Base-by-base conservation (phyloP, 2,113 vertebrate species). In the Percina caprodes region DNA sequence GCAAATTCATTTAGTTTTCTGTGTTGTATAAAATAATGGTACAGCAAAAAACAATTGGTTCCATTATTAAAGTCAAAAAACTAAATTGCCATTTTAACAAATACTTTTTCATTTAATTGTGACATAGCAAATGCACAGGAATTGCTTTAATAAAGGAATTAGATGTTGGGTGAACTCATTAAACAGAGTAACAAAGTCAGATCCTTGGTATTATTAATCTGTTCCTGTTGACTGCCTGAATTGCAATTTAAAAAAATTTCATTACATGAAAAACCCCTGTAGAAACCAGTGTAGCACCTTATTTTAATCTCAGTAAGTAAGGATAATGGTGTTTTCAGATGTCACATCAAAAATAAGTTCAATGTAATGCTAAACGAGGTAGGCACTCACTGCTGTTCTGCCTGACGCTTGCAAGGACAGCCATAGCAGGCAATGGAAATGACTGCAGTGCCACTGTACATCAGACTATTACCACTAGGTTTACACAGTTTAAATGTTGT, bases 151-250 rank as follows among this genome's bases (percentile, higher is more conserved):
- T 8, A 0, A 39, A 9, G 35, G 35, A 9, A 39, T 39, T 39
- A 39, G 35, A 39, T 9, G 39, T 39, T 39, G 39, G 48, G 6
- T 66, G 16, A 52, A 19, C 39, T 10, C 10, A 24, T 56, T 18
- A 46, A 35, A 68, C 21, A n/a, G 30, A 79, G 15, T 12, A 13
- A 61, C 48, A 7, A 58, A 56, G 49, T 69, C 35, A 69, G 16
- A 74, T 69, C 13, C 26, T 74, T 30, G 30, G 15, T 13, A 74
- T 62, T 58, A 63, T 74, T 30, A 7, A 74, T 58, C 63, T 23
- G 18, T 21, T 33, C 18, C 49, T 19, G 12, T 15, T 56, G 82
- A 48, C 49, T 42, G 59, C 33, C 18, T 51, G 19, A 59, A 35
- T 45, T 61, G 49, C 6, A 56, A n/a, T 54, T 45, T 26, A 46